These are phyloP conservation scores for Sarcophaga carnaria DNA, from an alignment of 2,888 invertebrate species.

Conservation along the genomic window DNA sequence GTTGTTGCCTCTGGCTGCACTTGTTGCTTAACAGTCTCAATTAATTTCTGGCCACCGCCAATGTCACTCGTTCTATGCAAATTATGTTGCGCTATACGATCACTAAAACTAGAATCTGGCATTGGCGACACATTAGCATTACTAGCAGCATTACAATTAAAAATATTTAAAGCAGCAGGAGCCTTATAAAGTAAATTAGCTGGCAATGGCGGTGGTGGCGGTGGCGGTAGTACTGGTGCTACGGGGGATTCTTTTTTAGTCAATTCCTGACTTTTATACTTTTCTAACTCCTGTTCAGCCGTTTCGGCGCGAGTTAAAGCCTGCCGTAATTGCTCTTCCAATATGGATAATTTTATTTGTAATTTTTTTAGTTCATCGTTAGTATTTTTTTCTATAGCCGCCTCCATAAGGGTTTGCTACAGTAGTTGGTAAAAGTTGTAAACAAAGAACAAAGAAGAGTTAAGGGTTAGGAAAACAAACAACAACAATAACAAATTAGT, in stretches of 20 bases:
- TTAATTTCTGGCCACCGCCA: conserved; percentile 76
- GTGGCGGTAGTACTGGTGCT: conserved; percentile 77
- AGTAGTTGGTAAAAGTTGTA: conserved; percentile 68
- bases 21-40: conserved; percentile 79
- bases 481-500: conserved; percentile 74
- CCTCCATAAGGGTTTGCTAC: conserved; percentile 83
- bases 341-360: conserved; percentile 83
- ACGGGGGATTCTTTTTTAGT: conserved; percentile 74
- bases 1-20: conserved; percentile 80
- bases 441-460: conserved; percentile 68
- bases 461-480: conserved; percentile 72
- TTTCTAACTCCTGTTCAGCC: conserved; percentile 82
- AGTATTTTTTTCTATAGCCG: conserved; percentile 83
- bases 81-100: conserved; percentile 75
- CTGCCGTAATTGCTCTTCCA: conserved; percentile 83
- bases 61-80: conserved; percentile 72
- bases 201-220: conserved; percentile 80
- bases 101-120: conserved; percentile 70
- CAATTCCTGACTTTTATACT: conserved; percentile 72
- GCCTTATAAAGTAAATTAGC: conserved; percentile 76
- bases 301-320: conserved; percentile 83
- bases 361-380: conserved; percentile 83
- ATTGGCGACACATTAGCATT: conserved; percentile 18
- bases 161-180: conserved; percentile 30
- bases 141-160: conserved; percentile 18